These are phyloP conservation scores for Tinamus guttatus DNA, from an alignment of 2,113 vertebrate species.

Conservation along the genomic window DNA sequence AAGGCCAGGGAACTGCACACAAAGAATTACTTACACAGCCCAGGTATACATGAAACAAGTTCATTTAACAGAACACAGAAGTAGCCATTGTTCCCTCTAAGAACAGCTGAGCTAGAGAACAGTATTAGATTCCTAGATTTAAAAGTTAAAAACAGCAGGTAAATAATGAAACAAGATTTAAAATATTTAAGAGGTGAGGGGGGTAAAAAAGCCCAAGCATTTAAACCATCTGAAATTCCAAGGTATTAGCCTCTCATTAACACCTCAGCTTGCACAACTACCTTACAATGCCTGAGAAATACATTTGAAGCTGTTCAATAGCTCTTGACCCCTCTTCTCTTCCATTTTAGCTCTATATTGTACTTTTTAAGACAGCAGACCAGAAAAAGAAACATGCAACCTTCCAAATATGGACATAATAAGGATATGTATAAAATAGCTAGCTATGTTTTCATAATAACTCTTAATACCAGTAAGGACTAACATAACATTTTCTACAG, in stretches of 20 bases:
- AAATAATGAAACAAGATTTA: neutral
- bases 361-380: neutral
- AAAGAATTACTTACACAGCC: conserved; percentile 58
- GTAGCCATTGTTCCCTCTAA: neutral
- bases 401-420: neutral
- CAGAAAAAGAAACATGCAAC: neutral
- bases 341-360: neutral
- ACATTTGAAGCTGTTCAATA: neutral
- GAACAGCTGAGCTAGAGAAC: neutral
- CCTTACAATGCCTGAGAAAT: accelerated
- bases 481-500: neutral
- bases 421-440: neutral
- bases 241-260: neutral
- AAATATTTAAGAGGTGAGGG: neutral
- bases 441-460: neutral
- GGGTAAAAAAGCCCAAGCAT: neutral
- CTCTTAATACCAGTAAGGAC: neutral
- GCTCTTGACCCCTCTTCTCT: neutral
- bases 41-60: conserved; percentile 41
- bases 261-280: neutral
- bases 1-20: conserved; percentile 23
- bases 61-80: conserved; percentile 6
- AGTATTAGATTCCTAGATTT: neutral
- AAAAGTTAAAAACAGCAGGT: neutral
- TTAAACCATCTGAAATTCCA: neutral